These are phyloP conservation scores for Linhomoeus sp. DNA, from an alignment of 2,888 invertebrate genomes.

Conservation along the genomic window DNA sequence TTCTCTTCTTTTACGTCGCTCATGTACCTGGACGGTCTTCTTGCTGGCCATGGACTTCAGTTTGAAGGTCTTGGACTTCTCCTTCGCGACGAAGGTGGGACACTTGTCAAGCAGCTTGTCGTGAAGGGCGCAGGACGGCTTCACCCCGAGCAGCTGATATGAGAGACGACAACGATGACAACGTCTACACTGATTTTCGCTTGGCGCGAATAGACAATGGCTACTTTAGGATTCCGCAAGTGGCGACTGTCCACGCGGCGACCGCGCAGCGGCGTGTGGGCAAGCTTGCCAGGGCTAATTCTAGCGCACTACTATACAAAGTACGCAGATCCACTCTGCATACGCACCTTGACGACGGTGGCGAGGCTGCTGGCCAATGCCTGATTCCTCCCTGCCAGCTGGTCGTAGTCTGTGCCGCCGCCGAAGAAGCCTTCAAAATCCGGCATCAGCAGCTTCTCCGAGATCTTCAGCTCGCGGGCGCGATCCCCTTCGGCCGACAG, in stretches of 20 bases:
- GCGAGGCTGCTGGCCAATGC: conserved; percentile 57
- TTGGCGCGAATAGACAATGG: no score
- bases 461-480: conserved; percentile 49
- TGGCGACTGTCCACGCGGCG: no score
- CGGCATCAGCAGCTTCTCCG: conserved; percentile 50
- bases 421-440: conserved; percentile 33
- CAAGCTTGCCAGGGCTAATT: no score
- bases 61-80: conserved; percentile 40
- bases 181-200: no score
- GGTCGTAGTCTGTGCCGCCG: conserved; percentile 38
- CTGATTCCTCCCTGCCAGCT: conserved; percentile 41
- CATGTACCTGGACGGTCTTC: conserved; percentile 10
- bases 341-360: conserved; percentile 48
- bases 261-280: no score
- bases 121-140: conserved; percentile 15
- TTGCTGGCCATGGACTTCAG: conserved; percentile 8
- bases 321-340: no score
- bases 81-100: conserved; percentile 63
- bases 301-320: no score
- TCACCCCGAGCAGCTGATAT: conserved; percentile 17
- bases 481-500: conserved; percentile 61
- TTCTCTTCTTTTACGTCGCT: no score
- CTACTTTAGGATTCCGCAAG: no score
- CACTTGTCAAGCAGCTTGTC: conserved; percentile 46
- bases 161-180: no score